phyloP scores from a whole-genome alignment of 2,797 vertebrate genomes.

The Clangula hyemalis region DNA sequence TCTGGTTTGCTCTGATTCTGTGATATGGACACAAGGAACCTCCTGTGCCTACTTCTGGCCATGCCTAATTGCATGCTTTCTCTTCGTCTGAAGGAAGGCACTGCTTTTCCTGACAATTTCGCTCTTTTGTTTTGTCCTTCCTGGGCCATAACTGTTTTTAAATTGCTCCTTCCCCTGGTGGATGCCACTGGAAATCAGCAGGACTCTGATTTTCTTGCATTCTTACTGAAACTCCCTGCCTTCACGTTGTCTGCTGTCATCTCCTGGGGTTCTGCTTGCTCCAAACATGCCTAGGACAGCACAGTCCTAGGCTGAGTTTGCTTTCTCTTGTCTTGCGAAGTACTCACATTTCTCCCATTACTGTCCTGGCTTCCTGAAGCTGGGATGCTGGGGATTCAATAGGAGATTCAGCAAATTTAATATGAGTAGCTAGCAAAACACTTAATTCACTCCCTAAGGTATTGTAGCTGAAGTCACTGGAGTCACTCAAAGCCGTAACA shows the following conservation, averaged over 20 bases:
- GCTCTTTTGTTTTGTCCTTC: neutral
- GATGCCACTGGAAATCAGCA: neutral
- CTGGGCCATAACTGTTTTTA: neutral
- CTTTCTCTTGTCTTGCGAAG: neutral
- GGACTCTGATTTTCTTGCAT: neutral
- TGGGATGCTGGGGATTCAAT: neutral
- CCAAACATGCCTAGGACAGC: neutral
- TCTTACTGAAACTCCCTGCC: neutral
- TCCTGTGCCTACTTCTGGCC: neutral
- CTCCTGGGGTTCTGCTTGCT: neutral
- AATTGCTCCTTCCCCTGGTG: neutral
- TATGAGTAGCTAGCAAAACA: neutral
- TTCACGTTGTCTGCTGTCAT: neutral
- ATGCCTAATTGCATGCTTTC: neutral
- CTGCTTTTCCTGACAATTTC: neutral
- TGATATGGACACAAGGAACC: neutral
- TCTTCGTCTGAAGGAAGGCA: neutral
- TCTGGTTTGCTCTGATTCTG: no score
- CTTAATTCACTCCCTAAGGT: constrained; percentile 4
- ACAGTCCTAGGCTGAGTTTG: neutral
- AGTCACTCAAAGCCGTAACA: neutral
- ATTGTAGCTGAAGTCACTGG: neutral
- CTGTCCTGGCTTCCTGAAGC: neutral
- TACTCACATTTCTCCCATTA: neutral
- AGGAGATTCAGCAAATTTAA: neutral